Conservation (phyloP, 2,888 invertebrate genomes). For the Drosophila lutescens region DNA sequence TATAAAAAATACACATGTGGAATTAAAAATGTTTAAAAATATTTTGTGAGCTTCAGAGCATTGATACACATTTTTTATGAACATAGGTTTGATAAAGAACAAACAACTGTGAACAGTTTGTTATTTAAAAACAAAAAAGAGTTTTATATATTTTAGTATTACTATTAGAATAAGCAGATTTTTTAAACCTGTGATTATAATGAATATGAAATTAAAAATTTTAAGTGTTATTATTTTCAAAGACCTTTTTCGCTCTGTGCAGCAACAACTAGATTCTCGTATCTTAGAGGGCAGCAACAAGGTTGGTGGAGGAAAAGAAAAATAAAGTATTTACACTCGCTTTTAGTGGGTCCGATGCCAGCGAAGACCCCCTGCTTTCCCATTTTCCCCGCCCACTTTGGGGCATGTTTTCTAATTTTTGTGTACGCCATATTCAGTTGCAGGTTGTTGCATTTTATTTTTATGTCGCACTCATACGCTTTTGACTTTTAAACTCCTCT, state of each 20-base stretch:
- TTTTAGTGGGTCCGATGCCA: slow-evolving; percentile 36
- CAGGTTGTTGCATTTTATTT: slow-evolving; percentile 54
- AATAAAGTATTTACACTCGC: slow-evolving; percentile 56
- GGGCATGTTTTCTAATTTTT: slow-evolving; percentile 53
- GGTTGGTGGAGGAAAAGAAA: slow-evolving; percentile 38
- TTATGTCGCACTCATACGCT: slow-evolving; percentile 65
- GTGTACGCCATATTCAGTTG: slow-evolving; percentile 33
- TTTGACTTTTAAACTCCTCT: slow-evolving; percentile 64
- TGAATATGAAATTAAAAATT: too few species aligned
- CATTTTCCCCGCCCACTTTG: slow-evolving; percentile 1
- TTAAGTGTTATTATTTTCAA: too few species aligned
- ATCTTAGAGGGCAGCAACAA: slow-evolving; percentile 34
- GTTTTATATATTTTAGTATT: too few species aligned
- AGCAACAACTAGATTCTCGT: slow-evolving; percentile 25
- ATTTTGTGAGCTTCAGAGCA: too few species aligned
- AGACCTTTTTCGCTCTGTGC: not conserved
- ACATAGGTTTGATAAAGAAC: too few species aligned
- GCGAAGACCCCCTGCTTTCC: not conserved
- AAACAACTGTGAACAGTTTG: too few species aligned
- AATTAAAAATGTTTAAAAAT: too few species aligned
- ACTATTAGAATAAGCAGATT: too few species aligned
- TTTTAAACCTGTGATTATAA: too few species aligned
- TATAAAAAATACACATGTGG: too few species aligned
- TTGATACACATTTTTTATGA: too few species aligned
- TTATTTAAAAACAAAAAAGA: too few species aligned